Evolutionary conservation across 2,797 vertebrate species (phyloP).

Genomic region (Liparis tanakae): DNA sequence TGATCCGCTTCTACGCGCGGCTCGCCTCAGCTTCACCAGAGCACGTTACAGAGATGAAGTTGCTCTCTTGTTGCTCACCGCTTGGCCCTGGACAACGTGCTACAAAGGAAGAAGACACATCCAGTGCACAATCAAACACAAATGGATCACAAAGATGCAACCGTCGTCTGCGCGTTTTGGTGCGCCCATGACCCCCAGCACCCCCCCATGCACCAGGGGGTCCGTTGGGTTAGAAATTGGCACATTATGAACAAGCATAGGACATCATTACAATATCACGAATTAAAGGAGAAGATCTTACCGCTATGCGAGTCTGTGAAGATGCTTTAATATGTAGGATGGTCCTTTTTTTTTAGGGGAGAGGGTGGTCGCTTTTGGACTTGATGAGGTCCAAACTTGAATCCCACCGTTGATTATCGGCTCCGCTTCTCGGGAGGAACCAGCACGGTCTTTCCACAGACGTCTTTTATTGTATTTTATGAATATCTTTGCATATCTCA

Average conservation of each 20-base stretch:
- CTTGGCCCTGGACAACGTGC: conserved; percentile 8
- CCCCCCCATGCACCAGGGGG: conserved; percentile 1
- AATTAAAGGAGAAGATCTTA: conserved; percentile 65
- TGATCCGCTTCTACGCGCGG: conserved; percentile 24
- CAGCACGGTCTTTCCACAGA: conserved; percentile 37
- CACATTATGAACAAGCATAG: conserved; percentile 7
- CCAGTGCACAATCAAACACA: neutral
- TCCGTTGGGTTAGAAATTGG: conserved; percentile 1
- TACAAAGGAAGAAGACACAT: neutral
- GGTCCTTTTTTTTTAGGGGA: conserved; percentile 49
- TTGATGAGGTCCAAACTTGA: conserved; percentile 75
- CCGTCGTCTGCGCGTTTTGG: conserved; percentile 32
- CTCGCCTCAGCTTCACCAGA: conserved; percentile 11
- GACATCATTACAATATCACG: neutral
- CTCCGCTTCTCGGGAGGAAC: conserved; percentile 55
- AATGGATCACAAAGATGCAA: neutral
- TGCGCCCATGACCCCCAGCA: conserved; percentile 42
- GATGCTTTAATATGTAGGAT: conserved; percentile 77
- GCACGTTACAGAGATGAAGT: conserved; percentile 47
- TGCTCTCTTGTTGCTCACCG: conserved; percentile 52
- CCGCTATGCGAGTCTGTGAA: conserved; percentile 87
- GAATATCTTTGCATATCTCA: conserved; percentile 24
- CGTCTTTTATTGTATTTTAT: neutral
- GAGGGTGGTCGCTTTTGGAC: conserved; percentile 67
- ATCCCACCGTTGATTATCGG: conserved; percentile 48